A percentile compares a stretch with the other conserved stretches of the same genome.
phyloP scores from a whole-genome alignment of 2,797 vertebrate genomes.

The Chaetophractus vellerosus region DNA sequence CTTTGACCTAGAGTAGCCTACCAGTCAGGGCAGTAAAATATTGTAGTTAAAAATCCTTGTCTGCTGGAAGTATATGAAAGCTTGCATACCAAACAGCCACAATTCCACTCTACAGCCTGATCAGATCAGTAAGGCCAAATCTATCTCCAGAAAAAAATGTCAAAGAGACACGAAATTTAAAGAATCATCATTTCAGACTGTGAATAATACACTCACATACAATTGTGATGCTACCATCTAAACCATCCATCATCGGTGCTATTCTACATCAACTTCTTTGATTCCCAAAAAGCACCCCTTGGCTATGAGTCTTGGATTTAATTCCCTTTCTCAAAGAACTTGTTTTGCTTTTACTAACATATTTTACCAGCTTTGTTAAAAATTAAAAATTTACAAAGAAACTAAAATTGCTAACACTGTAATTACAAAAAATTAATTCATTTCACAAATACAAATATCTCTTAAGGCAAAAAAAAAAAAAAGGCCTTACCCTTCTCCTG shows the following conservation, averaged over 20 bases:
- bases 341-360: conserved; percentile 39
- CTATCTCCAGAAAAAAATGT: conserved; percentile 83
- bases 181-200: conserved; percentile 87
- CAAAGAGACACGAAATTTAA: conserved; percentile 88
- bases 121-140: conserved; percentile 81
- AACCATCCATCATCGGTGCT: background rate
- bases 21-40: background rate
- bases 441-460: conserved; percentile 36
- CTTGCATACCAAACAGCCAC: background rate
- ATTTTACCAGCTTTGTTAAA: conserved; percentile 41
- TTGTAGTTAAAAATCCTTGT: background rate
- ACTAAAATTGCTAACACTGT: background rate
- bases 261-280: background rate
- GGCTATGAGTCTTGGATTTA: background rate
- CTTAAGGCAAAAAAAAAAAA: background rate
- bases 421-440: conserved; percentile 70
- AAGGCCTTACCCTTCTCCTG: conserved; percentile 94
- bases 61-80: conserved; percentile 4
- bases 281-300: background rate
- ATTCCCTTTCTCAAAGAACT: conserved; percentile 21
- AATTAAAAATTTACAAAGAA: background rate
- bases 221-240: background rate
- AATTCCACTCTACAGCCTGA: conserved; percentile 63
- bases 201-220: background rate
- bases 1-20: background rate